Base-by-base conservation (phyloP, 1,140 invertebrate genomes). In the Chironomus striatipennis region DNA sequence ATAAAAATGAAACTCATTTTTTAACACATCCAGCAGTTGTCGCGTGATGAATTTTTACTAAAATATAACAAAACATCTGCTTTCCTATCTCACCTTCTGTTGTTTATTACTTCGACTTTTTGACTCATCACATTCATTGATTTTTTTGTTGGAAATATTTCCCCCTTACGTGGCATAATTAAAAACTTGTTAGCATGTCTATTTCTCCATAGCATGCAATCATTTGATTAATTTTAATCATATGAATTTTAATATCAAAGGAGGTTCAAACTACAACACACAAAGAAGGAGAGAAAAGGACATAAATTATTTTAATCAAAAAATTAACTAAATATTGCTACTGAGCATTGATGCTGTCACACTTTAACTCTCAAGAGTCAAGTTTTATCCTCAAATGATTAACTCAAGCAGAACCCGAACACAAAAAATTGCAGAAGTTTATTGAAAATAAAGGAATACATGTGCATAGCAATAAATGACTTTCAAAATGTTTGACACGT, bases 71-170 rank as follows among this genome's bases (percentile, higher is more conserved):
- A n/a, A 57, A 12, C 47, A 57, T 57, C 47, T 57, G 47, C 47
- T n/a, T 57, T 57, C n/a, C 47, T n/a, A n/a, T 57, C n/a, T n/a
- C 47, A 57, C 47, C 47, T 57, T 57, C 47, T 57, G 47, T n/a
- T 57, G 47, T 57, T 57, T 34, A 34, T 34, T 34, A 34, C 24
- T 34, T 34, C 24, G 24, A 34, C 24, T 34, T 34, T 34, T 34
- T 34, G 24, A 34, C 24, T 34, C 24, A 34, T 34, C 24, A 34
- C 24, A 34, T 34, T 34, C 24, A 34, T 34, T 34, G 24, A 34
- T 34, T 34, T 34, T n/a, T 34, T 34, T 34, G 24, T 34, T 34
- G 24, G 24, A 34, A 34, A 1, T 34, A 2, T 34, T 34, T 34
- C 5, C 5, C 24, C 24, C 24, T 5, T 34, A 34, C 24, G 24